Conservation (phyloP, 2,797 vertebrate genomes). For the Carcharodon carcharias region DNA sequence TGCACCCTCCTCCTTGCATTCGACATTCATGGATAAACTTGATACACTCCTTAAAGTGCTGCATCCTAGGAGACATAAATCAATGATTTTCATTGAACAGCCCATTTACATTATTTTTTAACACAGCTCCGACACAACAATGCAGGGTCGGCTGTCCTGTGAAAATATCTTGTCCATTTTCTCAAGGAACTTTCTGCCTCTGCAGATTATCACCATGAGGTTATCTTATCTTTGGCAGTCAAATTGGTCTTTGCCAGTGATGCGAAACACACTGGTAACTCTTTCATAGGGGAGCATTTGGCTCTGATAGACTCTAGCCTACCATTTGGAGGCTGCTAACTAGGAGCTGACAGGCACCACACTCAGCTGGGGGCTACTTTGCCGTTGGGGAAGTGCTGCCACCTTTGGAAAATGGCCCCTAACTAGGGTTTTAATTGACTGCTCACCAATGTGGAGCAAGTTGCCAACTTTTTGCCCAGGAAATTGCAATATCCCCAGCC, state of each 20-base stretch:
- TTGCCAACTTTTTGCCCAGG: not conserved
- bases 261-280: not conserved
- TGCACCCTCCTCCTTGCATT: conserved; percentile 70
- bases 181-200: not conserved
- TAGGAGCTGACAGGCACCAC: no score
- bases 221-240: not conserved
- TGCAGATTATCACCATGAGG: not conserved
- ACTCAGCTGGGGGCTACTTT: not conserved
- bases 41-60: conserved; percentile 81
- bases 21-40: conserved; percentile 77
- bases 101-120: not conserved
- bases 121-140: not conserved
- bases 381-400: not conserved
- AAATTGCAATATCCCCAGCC: not conserved
- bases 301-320: no score
- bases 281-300: no score
- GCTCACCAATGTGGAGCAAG: not conserved
- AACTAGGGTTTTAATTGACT: not conserved
- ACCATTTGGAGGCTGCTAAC: no score
- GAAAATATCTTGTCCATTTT: not conserved
- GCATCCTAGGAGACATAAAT: conserved; percentile 56
- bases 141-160: not conserved
- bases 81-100: not conserved
- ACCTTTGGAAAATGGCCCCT: not conserved
- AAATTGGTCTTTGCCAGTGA: not conserved